Evolutionary conservation across 1,140 invertebrate species (phyloP).

Genomic region (Drosophila seguyi): DNA sequence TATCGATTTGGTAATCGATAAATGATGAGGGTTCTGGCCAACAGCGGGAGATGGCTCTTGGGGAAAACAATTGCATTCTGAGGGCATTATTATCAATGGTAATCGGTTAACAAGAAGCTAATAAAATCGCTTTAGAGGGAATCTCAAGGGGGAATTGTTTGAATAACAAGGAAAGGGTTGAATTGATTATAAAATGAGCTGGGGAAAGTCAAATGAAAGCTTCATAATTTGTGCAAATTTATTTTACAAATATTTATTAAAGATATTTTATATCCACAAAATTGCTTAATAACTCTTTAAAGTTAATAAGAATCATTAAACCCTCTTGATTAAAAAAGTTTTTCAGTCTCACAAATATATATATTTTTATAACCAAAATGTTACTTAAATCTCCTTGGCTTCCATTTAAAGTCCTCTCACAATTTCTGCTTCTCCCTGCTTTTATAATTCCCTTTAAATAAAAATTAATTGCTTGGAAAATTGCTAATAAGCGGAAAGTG

Average conservation of each 20-base stretch:
- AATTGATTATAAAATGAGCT: not conserved
- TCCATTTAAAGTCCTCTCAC: not conserved
- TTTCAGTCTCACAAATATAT: not conserved
- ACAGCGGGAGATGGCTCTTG: not conserved
- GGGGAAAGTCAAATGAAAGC: not conserved
- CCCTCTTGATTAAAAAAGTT: conserved; percentile 4
- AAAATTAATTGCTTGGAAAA: conserved; percentile 74
- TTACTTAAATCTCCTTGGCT: not conserved
- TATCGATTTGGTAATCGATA: conserved; percentile 49
- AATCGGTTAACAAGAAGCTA: conserved; percentile 1
- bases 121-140: not conserved
- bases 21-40: conserved; percentile 24
- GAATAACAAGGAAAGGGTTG: not conserved
- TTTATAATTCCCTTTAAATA: conserved; percentile 34
- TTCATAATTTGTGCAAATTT: not conserved
- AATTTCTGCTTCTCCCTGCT: not conserved
- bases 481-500: conserved; percentile 59
- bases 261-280: not conserved
- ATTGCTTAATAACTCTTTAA: no score
- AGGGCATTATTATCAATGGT: not conserved
- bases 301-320: not conserved
- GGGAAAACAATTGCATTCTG: conserved; percentile 18
- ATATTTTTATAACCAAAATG: not conserved
- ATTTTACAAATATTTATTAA: not conserved
- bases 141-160: not conserved